Evolutionary conservation across 2,888 invertebrate species (phyloP), one percentile per base, ranked within the genome.

Genomic region (Mongoloraphidia duomilia): DNA sequence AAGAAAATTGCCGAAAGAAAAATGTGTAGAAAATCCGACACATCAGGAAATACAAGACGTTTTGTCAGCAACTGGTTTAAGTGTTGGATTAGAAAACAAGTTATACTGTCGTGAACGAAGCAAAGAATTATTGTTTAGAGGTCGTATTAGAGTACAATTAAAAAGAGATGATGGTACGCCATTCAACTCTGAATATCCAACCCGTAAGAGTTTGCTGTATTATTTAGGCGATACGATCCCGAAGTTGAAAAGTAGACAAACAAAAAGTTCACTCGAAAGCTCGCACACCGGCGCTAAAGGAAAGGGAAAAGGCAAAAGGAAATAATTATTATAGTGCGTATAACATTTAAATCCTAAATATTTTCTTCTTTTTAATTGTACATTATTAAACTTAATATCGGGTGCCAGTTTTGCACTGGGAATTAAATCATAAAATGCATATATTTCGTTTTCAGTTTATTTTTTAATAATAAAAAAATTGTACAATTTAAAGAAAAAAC

Each of bases 21-120:
- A 81, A 63, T 92, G 91, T 64, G 86, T 97, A 1, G 94, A 96
- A 58, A 94, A 95, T 67, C 98, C 98, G 11, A 92, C 92, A 0
- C 86, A 86, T 64, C 82, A 87, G 59, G 98, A 98, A 70, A 96
- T 98, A 53, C 77, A 88, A 54, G 96, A 97, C 72, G 93, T 96
- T 2, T 70, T 96, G 45, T 73, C 83, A 13, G 80, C 87, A 9
- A 82, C 86, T 33, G 91, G 92, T 26, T 67, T 96, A 41, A 82
- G 79, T 58, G 82, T 94, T 49, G 88, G 85, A 34, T 84, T 94
- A 9, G 96, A 97, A 69, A 89, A 90, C 60, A 97, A 96, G 69
- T 72, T 90, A 36, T 94, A 96, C 65, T 79, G 90, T 8, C 73
- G 93, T 41, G 97, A 97, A 65, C 76, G 80, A 50, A 95, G 94